A percentile compares a stretch with the other conserved stretches of the same genome.
phyloP scores from a whole-genome alignment of 1,140 invertebrate genomes.

The Camponotus vicinus region DNA sequence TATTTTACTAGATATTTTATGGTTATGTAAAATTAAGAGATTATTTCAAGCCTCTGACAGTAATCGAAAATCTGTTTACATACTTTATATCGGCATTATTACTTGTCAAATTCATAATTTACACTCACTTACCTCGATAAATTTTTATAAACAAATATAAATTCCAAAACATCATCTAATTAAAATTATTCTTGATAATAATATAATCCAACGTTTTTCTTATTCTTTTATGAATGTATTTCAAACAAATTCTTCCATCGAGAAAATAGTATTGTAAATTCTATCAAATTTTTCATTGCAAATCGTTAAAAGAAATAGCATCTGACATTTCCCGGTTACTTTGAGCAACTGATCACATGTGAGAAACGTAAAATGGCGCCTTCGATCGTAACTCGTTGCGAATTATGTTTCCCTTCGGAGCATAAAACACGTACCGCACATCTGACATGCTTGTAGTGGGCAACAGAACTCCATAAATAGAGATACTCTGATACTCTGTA shows the following conservation, averaged over 20 bases:
- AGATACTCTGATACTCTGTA: background rate
- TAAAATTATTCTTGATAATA: background rate
- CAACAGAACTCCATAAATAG: conserved; percentile 37
- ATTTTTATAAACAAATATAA: background rate
- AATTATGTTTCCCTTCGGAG: conserved; percentile 53
- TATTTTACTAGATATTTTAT: too few species aligned
- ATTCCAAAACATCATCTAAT: background rate
- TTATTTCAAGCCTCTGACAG: background rate
- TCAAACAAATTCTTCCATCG: background rate
- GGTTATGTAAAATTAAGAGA: too few species aligned
- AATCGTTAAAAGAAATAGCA: background rate
- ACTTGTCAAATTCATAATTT: background rate
- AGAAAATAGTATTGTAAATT: background rate
- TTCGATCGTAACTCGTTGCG: conserved; percentile 60
- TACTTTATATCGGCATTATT: conserved; percentile 1
- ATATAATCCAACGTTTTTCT: background rate
- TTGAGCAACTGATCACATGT: background rate
- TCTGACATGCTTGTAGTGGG: conserved; percentile 44
- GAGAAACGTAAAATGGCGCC: conserved; percentile 13
- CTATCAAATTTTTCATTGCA: background rate
- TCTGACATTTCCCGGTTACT: conserved; percentile 5
- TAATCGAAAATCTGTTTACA: conserved; percentile 24
- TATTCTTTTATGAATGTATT: background rate
- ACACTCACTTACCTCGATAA: background rate
- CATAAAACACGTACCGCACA: conserved; percentile 57